Conservation (phyloP, 2,888 invertebrate species). For the Orthonychiurus folsomi region DNA sequence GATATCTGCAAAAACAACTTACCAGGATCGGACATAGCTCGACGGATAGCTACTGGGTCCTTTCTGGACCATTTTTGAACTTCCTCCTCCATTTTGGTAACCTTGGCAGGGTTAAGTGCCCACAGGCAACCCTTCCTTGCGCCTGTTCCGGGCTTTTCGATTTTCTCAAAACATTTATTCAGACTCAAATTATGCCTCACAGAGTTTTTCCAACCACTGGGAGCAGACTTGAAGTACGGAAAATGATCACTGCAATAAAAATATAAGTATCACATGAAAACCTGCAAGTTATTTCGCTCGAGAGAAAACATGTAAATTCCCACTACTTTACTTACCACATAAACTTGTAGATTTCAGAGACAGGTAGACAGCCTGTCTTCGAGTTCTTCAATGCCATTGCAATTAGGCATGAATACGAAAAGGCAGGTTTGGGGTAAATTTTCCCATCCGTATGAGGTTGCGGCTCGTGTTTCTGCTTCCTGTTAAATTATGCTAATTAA, state of each 20-base stretch:
- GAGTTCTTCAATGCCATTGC: constrained; percentile 97
- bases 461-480: constrained; percentile 39
- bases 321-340: constrained; percentile 68
- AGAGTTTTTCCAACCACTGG: constrained; percentile 98
- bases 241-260: constrained; percentile 75
- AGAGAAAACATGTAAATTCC: not conserved
- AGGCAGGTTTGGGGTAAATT: constrained; percentile 87
- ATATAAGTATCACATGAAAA: constrained; percentile 16
- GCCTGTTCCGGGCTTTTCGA: constrained; percentile 85
- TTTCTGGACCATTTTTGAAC: constrained; percentile 95
- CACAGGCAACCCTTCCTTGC: constrained; percentile 70
- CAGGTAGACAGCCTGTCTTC: constrained; percentile 83
- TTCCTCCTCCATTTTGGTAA: constrained; percentile 95
- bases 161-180: constrained; percentile 97
- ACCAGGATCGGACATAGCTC: constrained; percentile 91
- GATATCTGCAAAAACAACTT: constrained; percentile 35
- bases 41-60: constrained; percentile 82
- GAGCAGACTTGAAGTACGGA: constrained; percentile 96
- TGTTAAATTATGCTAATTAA: not conserved
- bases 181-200: constrained; percentile 93
- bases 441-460: constrained; percentile 46
- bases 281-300: not conserved
- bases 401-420: constrained; percentile 95
- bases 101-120: constrained; percentile 93
- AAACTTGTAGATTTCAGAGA: constrained; percentile 96